Evolutionary conservation across 2,113 vertebrate species (phyloP), one percentile per base, ranked within the genome.

Genomic region (Myotis davidii): DNA sequence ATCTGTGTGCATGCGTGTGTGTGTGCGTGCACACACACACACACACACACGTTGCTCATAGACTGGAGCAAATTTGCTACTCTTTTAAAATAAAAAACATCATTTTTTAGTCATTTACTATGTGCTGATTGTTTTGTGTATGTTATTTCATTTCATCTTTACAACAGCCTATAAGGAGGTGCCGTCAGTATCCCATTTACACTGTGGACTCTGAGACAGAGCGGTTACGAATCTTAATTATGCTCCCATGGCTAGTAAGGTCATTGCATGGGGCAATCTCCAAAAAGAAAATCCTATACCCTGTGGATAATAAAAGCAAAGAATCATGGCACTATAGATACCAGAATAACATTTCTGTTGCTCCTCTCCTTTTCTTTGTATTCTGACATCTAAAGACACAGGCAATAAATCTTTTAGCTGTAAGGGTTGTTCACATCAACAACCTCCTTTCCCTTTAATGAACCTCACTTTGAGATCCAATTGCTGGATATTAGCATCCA

Each of bases 61-160:
- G 42, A 74, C 23, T 72, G 45, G 94, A 92, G 45, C 27, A 87
- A 90, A 37, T 77, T 45, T 90, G 20, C 0, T 81, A 1, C 5
- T 81, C 50, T 91, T 81, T 88, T 56, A 92, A 85, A 32, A 72
- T 81, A 29, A 94, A 77, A 91, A 61, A 37, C 64, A 81, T 23
- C 9, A 59, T 17, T 77, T 59, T 54, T 13, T 32, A 88, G 67
- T 21, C 20, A 64, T 64, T 78, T 82, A 61, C 27, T 85, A 8
- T 29, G 16, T 91, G n/a, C 29, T 91, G 70, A 45, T 50, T 65
- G 20, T 6, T 89, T 83, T 88, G n/a, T 3, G 25, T 42, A 4
- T 45, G 37, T 84, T 67, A 37, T 85, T 97, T 95, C 23, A 50
- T 70, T 85, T 94, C 67, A 65, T 96, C 8, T 64, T 73, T 88